These are phyloP conservation scores for Pseudomyrmex concolor DNA, from an alignment of 1,140 invertebrate genomes.

Conservation along the genomic window DNA sequence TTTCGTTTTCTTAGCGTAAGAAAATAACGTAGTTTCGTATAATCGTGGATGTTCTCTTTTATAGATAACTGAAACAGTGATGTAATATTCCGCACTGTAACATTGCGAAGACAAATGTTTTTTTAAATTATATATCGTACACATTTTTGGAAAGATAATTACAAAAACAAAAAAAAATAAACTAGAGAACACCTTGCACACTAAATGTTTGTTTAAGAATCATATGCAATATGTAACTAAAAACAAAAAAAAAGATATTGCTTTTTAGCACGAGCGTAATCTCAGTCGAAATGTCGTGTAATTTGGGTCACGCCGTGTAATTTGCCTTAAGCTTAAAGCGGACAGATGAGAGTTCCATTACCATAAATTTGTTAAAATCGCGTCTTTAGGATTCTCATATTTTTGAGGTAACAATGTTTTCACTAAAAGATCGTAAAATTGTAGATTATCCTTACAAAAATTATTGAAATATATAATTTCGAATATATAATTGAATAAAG, in stretches of 20 bases:
- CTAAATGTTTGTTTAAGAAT: slow-evolving; percentile 22
- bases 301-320: slow-evolving; percentile 48
- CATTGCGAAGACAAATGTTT: neutral
- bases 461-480: too few species aligned
- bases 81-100: too few species aligned
- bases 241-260: slow-evolving; percentile 14
- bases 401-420: neutral
- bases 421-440: neutral
- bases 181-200: neutral
- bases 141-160: neutral
- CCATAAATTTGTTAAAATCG: slow-evolving; percentile 23
- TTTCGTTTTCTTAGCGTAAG: neutral
- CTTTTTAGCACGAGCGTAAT: slow-evolving; percentile 20
- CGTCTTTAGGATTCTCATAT: neutral
- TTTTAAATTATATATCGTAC: neutral
- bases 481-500: neutral
- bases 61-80: too few species aligned
- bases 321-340: slow-evolving; percentile 30
- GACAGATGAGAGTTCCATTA: slow-evolving; percentile 27
- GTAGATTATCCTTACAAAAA: too few species aligned
- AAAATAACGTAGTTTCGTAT: neutral
- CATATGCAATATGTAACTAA: neutral
- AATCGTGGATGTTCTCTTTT: neutral
- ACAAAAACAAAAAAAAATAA: neutral
- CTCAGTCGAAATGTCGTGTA: slow-evolving; percentile 26